Base-by-base conservation (phyloP, 2,797 vertebrate species). In the Amphiprion clarkii region DNA sequence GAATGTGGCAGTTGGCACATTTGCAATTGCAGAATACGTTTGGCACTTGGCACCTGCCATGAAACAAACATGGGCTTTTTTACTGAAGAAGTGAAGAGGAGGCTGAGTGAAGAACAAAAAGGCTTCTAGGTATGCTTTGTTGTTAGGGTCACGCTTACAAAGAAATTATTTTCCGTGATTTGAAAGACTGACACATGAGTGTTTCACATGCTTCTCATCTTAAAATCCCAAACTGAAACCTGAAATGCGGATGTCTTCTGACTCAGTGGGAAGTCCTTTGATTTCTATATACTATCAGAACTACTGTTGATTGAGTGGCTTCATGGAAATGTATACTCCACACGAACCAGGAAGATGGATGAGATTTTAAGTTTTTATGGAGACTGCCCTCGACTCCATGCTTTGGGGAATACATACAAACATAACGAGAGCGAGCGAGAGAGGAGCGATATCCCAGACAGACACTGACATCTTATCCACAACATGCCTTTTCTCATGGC, bases 401-500 rank as follows among this genome's bases (percentile, higher is more conserved):
- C 17, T 66, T 67, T 19, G 49, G 5, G 29, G 29, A 62, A 76
- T 48, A 65, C 67, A 48, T 42, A 63, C 40, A 52, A 57, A 67
- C 70, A 69, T 58, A 51, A 55, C 66, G 42, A 56, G 23, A 66
- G 42, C 72, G 36, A 39, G 36, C 33, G 33, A 57, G 42, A 52
- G 71, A 48, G 48, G 51, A 82, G 60, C 79, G 71, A 78, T 11
- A 75, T 83, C 67, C 86, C 85, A 89, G 90, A 86, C 92, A 88
- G 52, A 46, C 72, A 54, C 67, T 81, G 91, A 91, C 88, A 88
- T 91, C 82, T 89, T 88, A 91, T 93, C 88, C 86, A 69, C 71
- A 78, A 74, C 85, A 74, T 68, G 84, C 63, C 80, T 23, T 0
- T 72, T 77, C 77, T 88, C 84, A 66, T 84, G 84, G 85, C 87